Evolutionary conservation across 1,140 invertebrate species (phyloP), one percentile per base, ranked within the genome.

Genomic region (Apis mellifera): DNA sequence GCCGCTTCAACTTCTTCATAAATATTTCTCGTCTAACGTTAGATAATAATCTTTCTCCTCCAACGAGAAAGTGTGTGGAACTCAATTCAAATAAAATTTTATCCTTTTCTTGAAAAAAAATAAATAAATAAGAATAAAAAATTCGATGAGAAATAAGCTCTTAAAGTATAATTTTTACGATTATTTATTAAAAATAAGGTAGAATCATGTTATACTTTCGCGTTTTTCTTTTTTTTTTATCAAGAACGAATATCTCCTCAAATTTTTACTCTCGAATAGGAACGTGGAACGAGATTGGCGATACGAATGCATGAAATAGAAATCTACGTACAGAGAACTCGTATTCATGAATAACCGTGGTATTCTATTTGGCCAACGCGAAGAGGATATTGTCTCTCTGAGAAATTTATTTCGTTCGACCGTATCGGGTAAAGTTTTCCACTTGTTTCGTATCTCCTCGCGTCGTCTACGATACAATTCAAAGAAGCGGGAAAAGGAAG

Each of bases 281-380:
- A 13, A 0, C n/a, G 13, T 26, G 15, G 2, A 12, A 52, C 23
- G 1, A 32, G 15, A 50, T 74, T 26, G 23, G 32, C 19, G 32
- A 11, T 23, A n/a, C 23, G 23, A 65, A 65, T 65, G 54, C 23
- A 42, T n/a, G 21, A 65, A 76, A 76, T 7, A 42, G 42, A 32
- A 65, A 65, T 76, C 65, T 54, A 76, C 9, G 19, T 32, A 65
- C 13, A 42, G 19, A 17, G 7, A 52, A 50, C 42, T 55, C 3
- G 50, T 66, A 23, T 77, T 48, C 50, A 55, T 42, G 50, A 55
- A 75, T 23, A 75, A 75, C 73, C 17, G 59, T 32, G 60, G 52
- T 52, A 64, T 64, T 75, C 50, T 55, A 32, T 42, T 66, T 55
- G 7, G 26, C 9, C 50, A 26, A 52, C 66, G 54, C 50, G 23